A percentile compares a stretch with the other conserved stretches of the same genome.
Conservation (phyloP, 1,140 invertebrate genomes). For the Drosophila bocqueti region DNA sequence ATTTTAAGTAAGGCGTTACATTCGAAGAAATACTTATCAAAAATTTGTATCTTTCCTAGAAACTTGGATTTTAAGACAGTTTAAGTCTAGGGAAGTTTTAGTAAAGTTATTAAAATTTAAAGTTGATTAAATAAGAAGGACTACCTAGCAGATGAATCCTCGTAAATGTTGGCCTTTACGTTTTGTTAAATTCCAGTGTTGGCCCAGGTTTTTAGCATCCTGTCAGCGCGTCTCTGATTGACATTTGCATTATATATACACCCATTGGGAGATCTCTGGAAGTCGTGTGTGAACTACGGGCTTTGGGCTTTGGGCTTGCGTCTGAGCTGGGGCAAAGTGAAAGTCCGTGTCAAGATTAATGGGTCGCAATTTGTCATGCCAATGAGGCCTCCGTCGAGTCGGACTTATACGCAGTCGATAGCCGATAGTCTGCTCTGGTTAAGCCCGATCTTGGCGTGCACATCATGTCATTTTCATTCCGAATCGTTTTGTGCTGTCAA, state of each 20-base stretch:
- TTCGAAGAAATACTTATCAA: slow-evolving; percentile 4
- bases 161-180: accelerated
- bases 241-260: slow-evolving; percentile 74
- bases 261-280: slow-evolving; percentile 9
- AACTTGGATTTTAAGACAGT: background rate
- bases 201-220: slow-evolving; percentile 37
- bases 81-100: background rate
- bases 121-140: background rate
- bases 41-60: background rate
- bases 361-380: slow-evolving; percentile 78
- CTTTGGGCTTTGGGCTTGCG: slow-evolving; percentile 22
- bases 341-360: slow-evolving; percentile 78
- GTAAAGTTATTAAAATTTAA: no score
- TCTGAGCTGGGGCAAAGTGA: slow-evolving; percentile 61
- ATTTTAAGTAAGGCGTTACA: slow-evolving; percentile 20
- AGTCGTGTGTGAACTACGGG: slow-evolving; percentile 46
- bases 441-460: slow-evolving; percentile 61
- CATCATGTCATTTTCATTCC: slow-evolving; percentile 79
- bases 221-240: slow-evolving; percentile 71
- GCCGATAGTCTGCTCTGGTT: slow-evolving; percentile 34
- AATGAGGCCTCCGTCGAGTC: slow-evolving; percentile 32
- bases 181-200: slow-evolving; percentile 3
- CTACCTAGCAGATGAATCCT: background rate
- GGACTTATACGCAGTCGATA: slow-evolving; percentile 31
- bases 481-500: slow-evolving; percentile 76